These are phyloP conservation scores for Cepaea hortensis DNA, from an alignment of 2,888 invertebrate species.

Conservation along the genomic window DNA sequence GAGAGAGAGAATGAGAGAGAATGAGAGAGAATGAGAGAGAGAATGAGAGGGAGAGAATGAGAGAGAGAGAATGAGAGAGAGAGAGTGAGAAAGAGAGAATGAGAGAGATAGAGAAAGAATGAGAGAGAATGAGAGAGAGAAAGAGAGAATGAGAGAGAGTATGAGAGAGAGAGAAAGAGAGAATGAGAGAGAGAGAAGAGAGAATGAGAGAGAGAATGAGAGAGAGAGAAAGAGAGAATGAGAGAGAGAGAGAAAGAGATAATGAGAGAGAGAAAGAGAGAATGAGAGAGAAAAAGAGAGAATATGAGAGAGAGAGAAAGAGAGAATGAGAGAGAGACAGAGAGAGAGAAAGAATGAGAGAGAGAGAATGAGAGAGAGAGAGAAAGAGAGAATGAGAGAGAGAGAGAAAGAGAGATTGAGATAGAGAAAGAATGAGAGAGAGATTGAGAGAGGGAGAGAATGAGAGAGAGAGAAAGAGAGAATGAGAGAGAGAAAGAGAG, in stretches of 20 bases:
- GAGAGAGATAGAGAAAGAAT: background rate
- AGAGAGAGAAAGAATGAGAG: background rate
- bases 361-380: background rate
- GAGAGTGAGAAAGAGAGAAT: too few relatives aligned
- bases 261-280: too few relatives aligned
- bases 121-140: background rate
- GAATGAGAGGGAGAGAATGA: too few relatives aligned
- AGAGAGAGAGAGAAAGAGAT: background rate
- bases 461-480: background rate
- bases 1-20: too few relatives aligned
- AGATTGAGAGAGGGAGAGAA: too few relatives aligned
- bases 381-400: background rate
- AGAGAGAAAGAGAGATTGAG: background rate
- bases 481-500: background rate
- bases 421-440: background rate
- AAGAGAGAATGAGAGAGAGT: slow-evolving; percentile 7
- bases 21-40: too few relatives aligned
- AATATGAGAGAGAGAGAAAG: slow-evolving; percentile 2
- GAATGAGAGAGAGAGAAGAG: background rate
- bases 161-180: slow-evolving; percentile 40
- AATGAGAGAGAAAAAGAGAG: too few relatives aligned
- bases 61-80: background rate
- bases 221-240: background rate
- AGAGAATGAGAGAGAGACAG: background rate
- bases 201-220: too few relatives aligned